Evolutionary conservation across 2,797 vertebrate genomes (phyloP), one percentile per base, ranked within the genome.

Genomic region (Xenops minutus): DNA sequence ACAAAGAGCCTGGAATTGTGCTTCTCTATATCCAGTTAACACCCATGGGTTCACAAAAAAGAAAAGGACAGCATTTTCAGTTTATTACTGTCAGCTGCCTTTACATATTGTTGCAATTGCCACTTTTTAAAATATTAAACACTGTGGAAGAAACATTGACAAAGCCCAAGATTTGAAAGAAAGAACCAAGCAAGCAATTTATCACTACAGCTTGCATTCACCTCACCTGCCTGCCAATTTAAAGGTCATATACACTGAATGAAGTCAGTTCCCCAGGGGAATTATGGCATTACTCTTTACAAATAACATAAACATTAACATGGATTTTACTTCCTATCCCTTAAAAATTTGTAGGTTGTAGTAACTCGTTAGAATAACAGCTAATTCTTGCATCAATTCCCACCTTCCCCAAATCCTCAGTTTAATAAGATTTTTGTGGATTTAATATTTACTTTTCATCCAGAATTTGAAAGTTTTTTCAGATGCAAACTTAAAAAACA

Each of bases 91-190:
- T 88, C 54, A 21, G 34, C 8, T 62, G 32, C 30, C 63, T 80
- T 83, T 44, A 75, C 27, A 51, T 83, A 88, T 49, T 82, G 61
- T 76, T 94, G 68, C 30, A 96, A 80, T 27, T 77, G 43, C 56
- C 73, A 79, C 64, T 95, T 96, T 92, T 86, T 81, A 93, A 97
- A 97, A 92, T 95, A 96, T 94, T 96, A 92, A 96, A 92, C 46
- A 92, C 39, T 56, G 82, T 80, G 55, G 82, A 97, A 96, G 41
- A 95, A 95, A 94, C 29, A 89, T 43, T 86, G 77, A 93, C 41
- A 87, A 91, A 97, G 55, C 68, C 69, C n/a, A 18, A 88, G 56
- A 96, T 88, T 91, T 93, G 71, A 95, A 89, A 96, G 69, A 95
- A 86, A 84, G 56, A 85, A 22, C n/a, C 29, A 74, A 81, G 44